phyloP scores from a whole-genome alignment of 2,888 invertebrate genomes.

The Latheticus oryzae region DNA sequence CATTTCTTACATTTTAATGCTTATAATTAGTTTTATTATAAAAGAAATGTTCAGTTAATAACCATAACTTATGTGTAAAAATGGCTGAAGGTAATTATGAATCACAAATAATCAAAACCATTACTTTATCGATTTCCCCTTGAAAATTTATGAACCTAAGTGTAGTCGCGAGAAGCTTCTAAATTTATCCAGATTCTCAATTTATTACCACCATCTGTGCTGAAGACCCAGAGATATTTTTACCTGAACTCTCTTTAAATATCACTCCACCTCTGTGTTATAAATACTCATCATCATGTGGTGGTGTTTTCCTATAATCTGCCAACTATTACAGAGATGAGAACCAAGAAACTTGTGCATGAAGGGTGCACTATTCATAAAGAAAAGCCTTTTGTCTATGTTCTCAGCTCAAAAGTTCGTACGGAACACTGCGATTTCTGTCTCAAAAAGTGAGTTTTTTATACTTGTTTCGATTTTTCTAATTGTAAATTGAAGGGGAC shows the following conservation, averaged over 20 bases:
- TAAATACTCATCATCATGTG: slow-evolving; percentile 21
- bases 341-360: slow-evolving; percentile 68
- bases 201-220: slow-evolving; percentile 3
- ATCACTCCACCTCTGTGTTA: slow-evolving; percentile 13
- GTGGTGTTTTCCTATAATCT: slow-evolving; percentile 1
- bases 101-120: too few species aligned
- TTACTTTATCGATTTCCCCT: too few species aligned
- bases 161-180: too few species aligned
- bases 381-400: slow-evolving; percentile 82
- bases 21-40: too few species aligned
- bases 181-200: neutral
- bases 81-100: too few species aligned
- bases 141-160: too few species aligned
- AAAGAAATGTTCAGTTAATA: too few species aligned
- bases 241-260: slow-evolving; percentile 15
- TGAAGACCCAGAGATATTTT: slow-evolving; percentile 17
- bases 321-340: slow-evolving; percentile 43
- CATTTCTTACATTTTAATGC: too few species aligned
- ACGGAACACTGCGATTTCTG: slow-evolving; percentile 82
- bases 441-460: slow-evolving; percentile 73
- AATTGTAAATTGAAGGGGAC: slow-evolving; percentile 76
- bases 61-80: too few species aligned
- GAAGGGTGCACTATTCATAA: slow-evolving; percentile 76
- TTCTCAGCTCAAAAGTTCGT: slow-evolving; percentile 77
- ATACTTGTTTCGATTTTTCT: neutral